These are phyloP conservation scores for Ormyrus pomaceus DNA, from an alignment of 2,888 invertebrate genomes.

Conservation along the genomic window DNA sequence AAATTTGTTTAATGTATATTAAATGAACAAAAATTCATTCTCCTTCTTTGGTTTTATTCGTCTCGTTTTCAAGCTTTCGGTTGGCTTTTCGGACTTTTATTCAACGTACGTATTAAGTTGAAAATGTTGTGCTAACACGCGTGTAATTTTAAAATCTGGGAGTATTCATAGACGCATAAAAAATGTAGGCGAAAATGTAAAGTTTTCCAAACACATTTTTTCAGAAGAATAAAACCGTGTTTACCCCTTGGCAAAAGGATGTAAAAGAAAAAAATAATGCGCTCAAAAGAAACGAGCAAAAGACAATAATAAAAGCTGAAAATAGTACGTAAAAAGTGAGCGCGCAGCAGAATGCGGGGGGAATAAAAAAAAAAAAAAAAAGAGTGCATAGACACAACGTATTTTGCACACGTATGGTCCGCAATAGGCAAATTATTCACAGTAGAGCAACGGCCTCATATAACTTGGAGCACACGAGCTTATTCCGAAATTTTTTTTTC, in stretches of 20 bases:
- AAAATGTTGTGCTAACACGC: too few species aligned
- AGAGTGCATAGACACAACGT: slow-evolving; percentile 16
- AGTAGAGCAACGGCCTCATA: slow-evolving; percentile 39
- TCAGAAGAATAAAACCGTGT: slow-evolving; percentile 14
- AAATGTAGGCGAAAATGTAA: slow-evolving; percentile 15
- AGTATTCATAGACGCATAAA: background rate
- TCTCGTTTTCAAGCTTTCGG: too few species aligned
- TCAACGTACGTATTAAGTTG: too few species aligned
- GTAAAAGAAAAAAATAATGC: slow-evolving; percentile 1
- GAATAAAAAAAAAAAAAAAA: slow-evolving; percentile 9
- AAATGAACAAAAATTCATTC: too few species aligned
- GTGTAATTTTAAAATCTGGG: too few species aligned
- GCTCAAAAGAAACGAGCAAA: slow-evolving; percentile 8
- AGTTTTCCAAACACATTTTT: slow-evolving; percentile 7
- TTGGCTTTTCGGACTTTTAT: too few species aligned
- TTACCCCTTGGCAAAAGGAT: background rate
- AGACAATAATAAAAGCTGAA: slow-evolving; percentile 40
- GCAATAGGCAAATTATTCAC: slow-evolving; percentile 49
- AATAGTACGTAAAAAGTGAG: slow-evolving; percentile 23
- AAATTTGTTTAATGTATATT: too few species aligned
- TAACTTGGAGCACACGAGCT: slow-evolving; percentile 22
- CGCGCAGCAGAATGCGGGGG: background rate
- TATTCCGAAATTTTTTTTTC: slow-evolving; percentile 29
- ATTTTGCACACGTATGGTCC: slow-evolving; percentile 47
- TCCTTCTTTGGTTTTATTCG: too few species aligned